phyloP scores from a whole-genome alignment of 2,113 vertebrate species.

The Arizona elegans region DNA sequence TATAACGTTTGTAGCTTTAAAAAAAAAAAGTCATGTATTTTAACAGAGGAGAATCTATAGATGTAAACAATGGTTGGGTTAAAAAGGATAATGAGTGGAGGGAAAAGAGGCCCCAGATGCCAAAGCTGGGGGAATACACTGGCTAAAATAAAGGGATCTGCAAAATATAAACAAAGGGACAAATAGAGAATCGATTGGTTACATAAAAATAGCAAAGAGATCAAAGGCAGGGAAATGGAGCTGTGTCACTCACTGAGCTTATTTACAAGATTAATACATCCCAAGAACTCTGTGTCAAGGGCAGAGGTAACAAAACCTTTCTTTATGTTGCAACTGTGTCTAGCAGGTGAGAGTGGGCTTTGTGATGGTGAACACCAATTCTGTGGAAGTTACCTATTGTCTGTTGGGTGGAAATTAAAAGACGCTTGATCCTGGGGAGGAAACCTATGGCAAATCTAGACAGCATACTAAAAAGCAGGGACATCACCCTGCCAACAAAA shows the following conservation, averaged over 20 bases:
- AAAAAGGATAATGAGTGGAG: constrained; percentile 24
- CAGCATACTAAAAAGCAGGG: no score
- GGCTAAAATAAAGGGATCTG: constrained; percentile 13
- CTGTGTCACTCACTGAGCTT: constrained; percentile 7
- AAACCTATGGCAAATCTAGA: no score
- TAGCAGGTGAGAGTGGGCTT: background rate
- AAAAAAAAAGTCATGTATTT: constrained; percentile 1
- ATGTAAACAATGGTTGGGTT: constrained; percentile 25
- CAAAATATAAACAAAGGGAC: constrained; percentile 33
- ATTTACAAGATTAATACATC: background rate
- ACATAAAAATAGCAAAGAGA: background rate
- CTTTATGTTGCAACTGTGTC: background rate
- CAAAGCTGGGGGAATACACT: constrained; percentile 5
- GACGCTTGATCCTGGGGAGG: no score
- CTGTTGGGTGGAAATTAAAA: background rate
- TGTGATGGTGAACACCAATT: background rate
- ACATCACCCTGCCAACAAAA: no score
- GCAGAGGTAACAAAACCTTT: background rate
- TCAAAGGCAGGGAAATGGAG: constrained; percentile 5
- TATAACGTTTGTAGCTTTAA: background rate
- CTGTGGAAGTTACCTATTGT: background rate
- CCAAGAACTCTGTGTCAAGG: background rate
- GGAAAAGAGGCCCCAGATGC: constrained; percentile 11
- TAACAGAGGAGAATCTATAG: constrained; percentile 20
- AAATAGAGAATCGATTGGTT: constrained; percentile 29